These are phyloP conservation scores for Ptychadena robeensis DNA, from an alignment of 2,797 vertebrate species.

Conservation along the genomic window DNA sequence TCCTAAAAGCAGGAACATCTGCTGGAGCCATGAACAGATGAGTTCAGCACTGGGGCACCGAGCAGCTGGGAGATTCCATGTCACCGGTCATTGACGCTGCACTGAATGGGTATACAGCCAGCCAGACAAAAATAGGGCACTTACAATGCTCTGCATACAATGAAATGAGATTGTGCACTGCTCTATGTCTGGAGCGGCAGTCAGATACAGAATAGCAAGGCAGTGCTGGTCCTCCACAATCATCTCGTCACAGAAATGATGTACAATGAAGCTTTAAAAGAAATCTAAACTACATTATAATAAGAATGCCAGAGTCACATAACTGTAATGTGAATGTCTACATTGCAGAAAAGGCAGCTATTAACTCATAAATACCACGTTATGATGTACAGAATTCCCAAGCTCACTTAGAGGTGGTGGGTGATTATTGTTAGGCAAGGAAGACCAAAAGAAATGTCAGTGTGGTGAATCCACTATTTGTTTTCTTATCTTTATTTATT, in stretches of 20 bases:
- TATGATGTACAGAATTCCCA: neutral
- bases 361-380: neutral
- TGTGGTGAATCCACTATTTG: too few species aligned
- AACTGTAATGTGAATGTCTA: neutral
- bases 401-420: too few species aligned
- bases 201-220: neutral
- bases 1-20: slow-evolving; percentile 68
- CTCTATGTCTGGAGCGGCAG: slow-evolving; percentile 5
- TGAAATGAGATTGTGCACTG: slow-evolving; percentile 43
- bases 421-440: neutral
- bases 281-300: neutral
- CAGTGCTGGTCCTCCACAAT: slow-evolving; percentile 1
- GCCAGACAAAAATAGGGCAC: slow-evolving; percentile 68
- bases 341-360: neutral
- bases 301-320: neutral
- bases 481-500: too few species aligned
- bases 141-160: slow-evolving; percentile 54
- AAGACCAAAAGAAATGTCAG: neutral
- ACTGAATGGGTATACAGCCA: slow-evolving; percentile 69
- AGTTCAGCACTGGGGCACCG: slow-evolving; percentile 67
- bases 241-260: neutral
- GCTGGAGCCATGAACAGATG: slow-evolving; percentile 66
- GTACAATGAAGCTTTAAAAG: neutral
- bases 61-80: slow-evolving; percentile 65
- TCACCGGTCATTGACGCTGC: slow-evolving; percentile 65